phyloP scores from a whole-genome alignment of 2,888 invertebrate species.

The Nebria salina region DNA sequence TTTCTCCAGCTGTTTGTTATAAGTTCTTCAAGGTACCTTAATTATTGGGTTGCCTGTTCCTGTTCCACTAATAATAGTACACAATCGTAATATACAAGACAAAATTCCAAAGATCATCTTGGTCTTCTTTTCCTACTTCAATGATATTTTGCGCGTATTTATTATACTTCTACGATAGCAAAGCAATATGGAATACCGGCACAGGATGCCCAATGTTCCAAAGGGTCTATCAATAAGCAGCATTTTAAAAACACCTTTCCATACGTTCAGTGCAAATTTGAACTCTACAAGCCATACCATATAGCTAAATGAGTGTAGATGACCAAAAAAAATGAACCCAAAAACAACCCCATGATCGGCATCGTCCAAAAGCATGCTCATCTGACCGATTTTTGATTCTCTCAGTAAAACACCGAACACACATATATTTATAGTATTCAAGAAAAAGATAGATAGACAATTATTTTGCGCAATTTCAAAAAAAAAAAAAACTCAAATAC shows the following conservation, averaged over 20 bases:
- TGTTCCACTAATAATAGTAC: too few species aligned
- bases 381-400: not conserved
- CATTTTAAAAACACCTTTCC: not conserved
- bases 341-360: not conserved
- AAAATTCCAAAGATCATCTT: too few species aligned
- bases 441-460: conserved; percentile 3
- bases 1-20: not conserved
- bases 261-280: conserved; percentile 1
- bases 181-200: not conserved
- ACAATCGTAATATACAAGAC: too few species aligned
- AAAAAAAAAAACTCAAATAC: not conserved
- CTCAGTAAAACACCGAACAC: conserved; percentile 7
- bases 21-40: too few species aligned
- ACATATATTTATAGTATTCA: conserved; percentile 7
- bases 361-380: not conserved
- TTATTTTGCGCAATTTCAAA: not conserved
- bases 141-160: not conserved
- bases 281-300: not conserved
- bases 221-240: not conserved
- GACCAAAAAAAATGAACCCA: not conserved
- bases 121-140: too few species aligned
- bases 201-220: not conserved
- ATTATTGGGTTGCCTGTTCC: too few species aligned
- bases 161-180: not conserved
- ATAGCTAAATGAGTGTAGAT: not conserved